Evolutionary conservation across 2,113 vertebrate species (phyloP).

Genomic region (Anolis sagrei): DNA sequence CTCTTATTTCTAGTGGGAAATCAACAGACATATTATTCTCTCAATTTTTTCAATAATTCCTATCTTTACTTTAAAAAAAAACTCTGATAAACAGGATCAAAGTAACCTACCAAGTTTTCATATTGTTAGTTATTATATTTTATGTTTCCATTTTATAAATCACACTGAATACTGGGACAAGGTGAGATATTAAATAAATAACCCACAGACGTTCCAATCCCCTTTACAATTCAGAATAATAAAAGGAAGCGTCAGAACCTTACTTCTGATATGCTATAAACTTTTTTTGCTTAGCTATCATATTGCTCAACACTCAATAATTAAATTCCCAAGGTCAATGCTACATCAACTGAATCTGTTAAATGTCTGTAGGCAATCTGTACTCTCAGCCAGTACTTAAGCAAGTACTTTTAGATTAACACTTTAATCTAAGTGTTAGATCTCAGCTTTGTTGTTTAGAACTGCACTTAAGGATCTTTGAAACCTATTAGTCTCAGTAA

Average conservation of each 20-base stretch:
- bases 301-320: background rate
- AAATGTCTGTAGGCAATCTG: background rate
- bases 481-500: background rate
- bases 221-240: too few species aligned
- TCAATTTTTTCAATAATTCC: too few species aligned
- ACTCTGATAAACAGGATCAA: background rate
- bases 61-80: background rate
- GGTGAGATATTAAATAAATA: too few species aligned
- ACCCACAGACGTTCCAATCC: too few species aligned
- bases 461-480: background rate
- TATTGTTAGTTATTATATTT: background rate
- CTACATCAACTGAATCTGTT: background rate
- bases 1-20: too few species aligned
- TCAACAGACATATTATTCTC: too few species aligned
- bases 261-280: too few species aligned
- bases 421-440: background rate
- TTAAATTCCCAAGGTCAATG: background rate
- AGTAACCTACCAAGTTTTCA: background rate
- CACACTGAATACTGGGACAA: too few species aligned
- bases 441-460: background rate
- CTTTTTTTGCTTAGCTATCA: too few species aligned
- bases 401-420: background rate
- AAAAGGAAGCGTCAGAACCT: too few species aligned
- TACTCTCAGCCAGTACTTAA: background rate
- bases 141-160: background rate